Conservation (phyloP, 2,797 vertebrate genomes). For the Vireo griseus region DNA sequence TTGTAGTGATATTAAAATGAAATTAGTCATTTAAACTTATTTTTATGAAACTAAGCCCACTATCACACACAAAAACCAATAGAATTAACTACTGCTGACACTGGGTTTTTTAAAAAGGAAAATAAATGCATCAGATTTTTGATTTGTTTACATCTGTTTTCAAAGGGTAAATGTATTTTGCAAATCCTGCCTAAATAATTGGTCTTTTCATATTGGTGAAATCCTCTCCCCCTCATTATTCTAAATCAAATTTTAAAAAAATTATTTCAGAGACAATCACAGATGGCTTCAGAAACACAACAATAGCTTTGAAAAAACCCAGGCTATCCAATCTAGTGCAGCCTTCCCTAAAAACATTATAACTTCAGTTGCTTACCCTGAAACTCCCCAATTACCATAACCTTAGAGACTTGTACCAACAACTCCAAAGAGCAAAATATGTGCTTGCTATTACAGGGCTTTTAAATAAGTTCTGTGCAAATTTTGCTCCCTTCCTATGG, state of each 20-base stretch:
- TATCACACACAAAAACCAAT: not conserved
- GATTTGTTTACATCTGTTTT: not conserved
- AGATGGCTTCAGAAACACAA: not conserved
- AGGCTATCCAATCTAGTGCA: not conserved
- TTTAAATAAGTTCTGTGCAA: not conserved
- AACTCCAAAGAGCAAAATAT: not conserved
- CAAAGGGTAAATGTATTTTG: not conserved
- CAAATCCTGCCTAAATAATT: not conserved
- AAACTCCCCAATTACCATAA: not conserved
- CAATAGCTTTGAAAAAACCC: not conserved
- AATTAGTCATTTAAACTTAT: not conserved
- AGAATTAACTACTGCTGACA: not conserved
- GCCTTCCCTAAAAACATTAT: not conserved
- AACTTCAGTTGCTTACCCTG: not conserved
- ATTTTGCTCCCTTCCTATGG: not conserved
- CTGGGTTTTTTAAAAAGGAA: fast-evolving
- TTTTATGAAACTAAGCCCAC: not conserved
- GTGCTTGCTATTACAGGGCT: not conserved
- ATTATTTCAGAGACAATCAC: not conserved
- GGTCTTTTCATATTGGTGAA: not conserved
- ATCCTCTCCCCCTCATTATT: not conserved
- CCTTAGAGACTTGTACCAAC: not conserved
- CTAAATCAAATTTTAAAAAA: not conserved
- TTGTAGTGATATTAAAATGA: not conserved
- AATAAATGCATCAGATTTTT: not conserved